Conservation (phyloP, 1,140 invertebrate genomes). For the Diabrotica undecimpunctata region DNA sequence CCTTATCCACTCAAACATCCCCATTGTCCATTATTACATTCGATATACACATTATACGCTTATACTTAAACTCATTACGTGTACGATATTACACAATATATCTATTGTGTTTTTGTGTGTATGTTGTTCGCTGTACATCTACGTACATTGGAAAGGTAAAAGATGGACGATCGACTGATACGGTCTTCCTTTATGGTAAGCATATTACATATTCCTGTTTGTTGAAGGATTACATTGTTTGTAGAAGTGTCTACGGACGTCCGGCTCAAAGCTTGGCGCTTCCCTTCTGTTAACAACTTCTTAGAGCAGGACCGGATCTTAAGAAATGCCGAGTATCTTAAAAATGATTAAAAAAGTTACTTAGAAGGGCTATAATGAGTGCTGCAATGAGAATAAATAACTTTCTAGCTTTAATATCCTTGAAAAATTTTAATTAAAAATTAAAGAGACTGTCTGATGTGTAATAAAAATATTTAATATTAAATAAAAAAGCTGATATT, state of each 20-base stretch:
- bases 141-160: not conserved
- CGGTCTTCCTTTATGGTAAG: not conserved
- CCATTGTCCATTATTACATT: not conserved
- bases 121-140: not conserved
- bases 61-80: not conserved
- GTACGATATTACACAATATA: not conserved
- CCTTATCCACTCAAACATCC: not conserved
- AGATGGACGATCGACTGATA: slow-evolving; percentile 1
- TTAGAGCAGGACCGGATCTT: not conserved
- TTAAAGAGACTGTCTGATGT: too few relatives aligned
- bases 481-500: too few relatives aligned
- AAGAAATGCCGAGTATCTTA: not conserved
- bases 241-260: slow-evolving; percentile 3
- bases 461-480: too few relatives aligned
- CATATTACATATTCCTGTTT: slow-evolving; percentile 8
- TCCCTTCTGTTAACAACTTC: slow-evolving; percentile 8
- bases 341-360: too few relatives aligned
- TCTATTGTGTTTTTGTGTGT: not conserved
- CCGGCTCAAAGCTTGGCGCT: slow-evolving; percentile 9
- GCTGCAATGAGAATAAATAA: too few relatives aligned
- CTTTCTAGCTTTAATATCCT: too few relatives aligned
- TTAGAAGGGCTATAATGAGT: too few relatives aligned
- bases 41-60: not conserved
- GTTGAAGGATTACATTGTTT: slow-evolving; percentile 11
- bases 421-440: too few relatives aligned